Percentiles rank a stretch among this genome's conserved stretches.
phyloP scores from a whole-genome alignment of 2,888 invertebrate genomes.

The Tuta absoluta region DNA sequence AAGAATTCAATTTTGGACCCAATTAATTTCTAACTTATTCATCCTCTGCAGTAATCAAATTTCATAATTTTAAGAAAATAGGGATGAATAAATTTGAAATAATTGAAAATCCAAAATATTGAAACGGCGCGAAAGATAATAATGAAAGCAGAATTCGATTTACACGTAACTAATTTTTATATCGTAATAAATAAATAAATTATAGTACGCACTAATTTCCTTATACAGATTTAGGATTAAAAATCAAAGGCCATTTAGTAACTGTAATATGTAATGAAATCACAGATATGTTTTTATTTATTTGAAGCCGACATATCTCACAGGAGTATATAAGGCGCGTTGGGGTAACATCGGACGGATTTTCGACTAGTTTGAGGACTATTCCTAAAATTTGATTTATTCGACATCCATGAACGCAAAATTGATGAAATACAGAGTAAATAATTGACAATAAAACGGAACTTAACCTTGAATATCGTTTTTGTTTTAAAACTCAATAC shows the following conservation, averaged over 20 bases:
- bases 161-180: constrained; percentile 9
- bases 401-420: too few relatives aligned
- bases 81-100: not conserved
- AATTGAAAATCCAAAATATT: not conserved
- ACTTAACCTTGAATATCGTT: too few relatives aligned
- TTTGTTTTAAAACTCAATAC: too few relatives aligned
- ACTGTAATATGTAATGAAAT: constrained; percentile 36
- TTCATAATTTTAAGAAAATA: not conserved
- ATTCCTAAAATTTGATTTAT: too few relatives aligned
- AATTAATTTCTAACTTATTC: not conserved
- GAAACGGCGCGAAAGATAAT: constrained; percentile 12
- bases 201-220: constrained; percentile 21
- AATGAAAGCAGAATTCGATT: not conserved
- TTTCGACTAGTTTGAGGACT: too few relatives aligned
- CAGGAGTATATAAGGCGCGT: constrained; percentile 47
- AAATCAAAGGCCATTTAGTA: constrained; percentile 3
- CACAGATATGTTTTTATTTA: constrained; percentile 38
- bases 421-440: too few relatives aligned
- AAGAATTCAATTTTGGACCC: constrained; percentile 35
- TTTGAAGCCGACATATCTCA: constrained; percentile 53
- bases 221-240: constrained; percentile 17
- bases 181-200: constrained; percentile 15
- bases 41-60: not conserved
- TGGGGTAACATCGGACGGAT: too few relatives aligned
- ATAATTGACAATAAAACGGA: too few relatives aligned